A percentile compares a stretch with the other conserved stretches of the same genome.
Conservation (phyloP, 1,140 invertebrate genomes). For the Diuraphis noxia region DNA sequence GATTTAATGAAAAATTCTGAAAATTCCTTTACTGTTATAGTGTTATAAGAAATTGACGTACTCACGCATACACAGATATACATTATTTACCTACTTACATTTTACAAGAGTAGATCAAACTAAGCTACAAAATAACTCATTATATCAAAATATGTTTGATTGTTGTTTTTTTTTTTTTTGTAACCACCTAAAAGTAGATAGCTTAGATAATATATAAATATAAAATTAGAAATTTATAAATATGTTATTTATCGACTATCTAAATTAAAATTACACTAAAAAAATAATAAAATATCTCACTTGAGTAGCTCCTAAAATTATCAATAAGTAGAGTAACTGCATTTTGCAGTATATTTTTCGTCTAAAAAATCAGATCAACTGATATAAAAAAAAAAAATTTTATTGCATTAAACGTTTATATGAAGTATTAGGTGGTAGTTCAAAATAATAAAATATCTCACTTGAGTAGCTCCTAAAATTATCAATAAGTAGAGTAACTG, state of each 20-base stretch:
- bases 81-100: not conserved
- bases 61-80: not conserved
- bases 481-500: not conserved
- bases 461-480: slow-evolving; percentile 24
- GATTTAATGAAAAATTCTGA: not conserved
- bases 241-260: not conserved
- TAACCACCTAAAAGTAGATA: not conserved
- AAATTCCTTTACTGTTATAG: not conserved
- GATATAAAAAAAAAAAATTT: not conserved
- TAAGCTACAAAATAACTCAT: not conserved
- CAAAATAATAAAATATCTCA: slow-evolving; percentile 27
- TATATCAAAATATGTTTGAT: not conserved
- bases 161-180: too few relatives aligned
- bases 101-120: not conserved
- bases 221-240: not conserved
- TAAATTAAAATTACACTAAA: too few relatives aligned
- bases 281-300: slow-evolving; percentile 29
- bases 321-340: not conserved
- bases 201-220: not conserved
- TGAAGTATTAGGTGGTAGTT: too few relatives aligned
- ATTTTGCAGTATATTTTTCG: slow-evolving; percentile 22
- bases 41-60: not conserved
- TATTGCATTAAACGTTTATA: not conserved
- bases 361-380: not conserved
- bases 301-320: slow-evolving; percentile 25